phyloP scores from a whole-genome alignment of 2,113 vertebrate genomes.

The Cephalopholis sonnerati region DNA sequence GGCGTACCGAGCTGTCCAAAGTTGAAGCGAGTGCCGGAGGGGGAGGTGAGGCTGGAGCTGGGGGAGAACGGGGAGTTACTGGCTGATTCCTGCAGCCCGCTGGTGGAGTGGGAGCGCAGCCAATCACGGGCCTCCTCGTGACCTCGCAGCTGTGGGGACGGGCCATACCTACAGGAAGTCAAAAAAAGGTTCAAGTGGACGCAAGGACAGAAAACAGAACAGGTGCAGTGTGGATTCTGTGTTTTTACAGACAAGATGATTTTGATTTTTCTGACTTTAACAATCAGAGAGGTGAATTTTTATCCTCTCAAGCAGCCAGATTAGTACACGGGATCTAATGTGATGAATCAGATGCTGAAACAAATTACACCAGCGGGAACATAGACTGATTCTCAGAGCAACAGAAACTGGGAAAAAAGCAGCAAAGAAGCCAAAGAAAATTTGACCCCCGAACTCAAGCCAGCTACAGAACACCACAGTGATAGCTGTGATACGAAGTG shows the following conservation, averaged over 20 bases:
- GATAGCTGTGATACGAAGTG: slow-evolving; percentile 23
- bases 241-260: slow-evolving; percentile 14
- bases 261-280: slow-evolving; percentile 23
- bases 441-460: slow-evolving; percentile 35
- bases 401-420: slow-evolving; percentile 50
- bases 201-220: neutral
- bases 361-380: slow-evolving; percentile 43
- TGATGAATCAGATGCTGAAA: slow-evolving; percentile 49
- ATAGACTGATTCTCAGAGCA: slow-evolving; percentile 45
- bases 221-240: neutral
- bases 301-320: slow-evolving; percentile 33
- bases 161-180: slow-evolving; percentile 88
- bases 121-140: slow-evolving; percentile 97
- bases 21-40: slow-evolving; percentile 95
- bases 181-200: slow-evolving; percentile 19
- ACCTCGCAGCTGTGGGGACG: slow-evolving; percentile 91
- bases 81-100: slow-evolving; percentile 93
- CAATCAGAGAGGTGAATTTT: slow-evolving; percentile 30
- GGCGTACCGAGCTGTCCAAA: slow-evolving; percentile 94
- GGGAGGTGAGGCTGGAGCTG: slow-evolving; percentile 95
- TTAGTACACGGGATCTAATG: slow-evolving; percentile 48
- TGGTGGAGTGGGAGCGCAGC: slow-evolving; percentile 95
- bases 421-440: slow-evolving; percentile 43
- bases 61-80: slow-evolving; percentile 96
- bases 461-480: slow-evolving; percentile 41